These are phyloP conservation scores for Lepilemur ruficaudatus DNA, from an alignment of 2,797 vertebrate genomes.

Conservation along the genomic window DNA sequence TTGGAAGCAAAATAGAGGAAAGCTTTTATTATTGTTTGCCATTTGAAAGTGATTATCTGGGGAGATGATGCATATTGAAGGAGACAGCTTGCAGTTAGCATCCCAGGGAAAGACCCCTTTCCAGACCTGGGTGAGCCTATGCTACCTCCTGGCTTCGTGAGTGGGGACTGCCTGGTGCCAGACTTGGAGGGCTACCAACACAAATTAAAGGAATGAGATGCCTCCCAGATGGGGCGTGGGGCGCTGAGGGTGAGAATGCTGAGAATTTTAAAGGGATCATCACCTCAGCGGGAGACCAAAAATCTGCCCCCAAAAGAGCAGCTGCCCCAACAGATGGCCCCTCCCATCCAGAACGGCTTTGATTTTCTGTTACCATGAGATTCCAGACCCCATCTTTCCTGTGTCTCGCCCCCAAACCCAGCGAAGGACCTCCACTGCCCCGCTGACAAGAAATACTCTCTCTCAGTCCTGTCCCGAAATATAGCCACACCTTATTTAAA, in stretches of 20 bases:
- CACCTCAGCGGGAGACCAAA: slow-evolving; percentile 60
- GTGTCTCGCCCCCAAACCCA: accelerated
- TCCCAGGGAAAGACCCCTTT: slow-evolving; percentile 5
- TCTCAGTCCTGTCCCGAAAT: neutral
- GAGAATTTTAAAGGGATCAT: slow-evolving; percentile 64
- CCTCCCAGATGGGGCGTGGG: neutral
- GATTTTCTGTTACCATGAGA: neutral
- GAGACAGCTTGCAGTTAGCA: slow-evolving; percentile 33
- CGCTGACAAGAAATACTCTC: neutral
- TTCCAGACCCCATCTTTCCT: neutral
- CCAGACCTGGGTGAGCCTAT: slow-evolving; percentile 36
- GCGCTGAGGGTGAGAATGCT: neutral
- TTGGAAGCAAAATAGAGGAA: slow-evolving; percentile 65
- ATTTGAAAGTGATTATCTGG: slow-evolving; percentile 63
- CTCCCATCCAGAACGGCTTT: neutral
- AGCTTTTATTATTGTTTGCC: slow-evolving; percentile 65
- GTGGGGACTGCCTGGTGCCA: slow-evolving; percentile 35
- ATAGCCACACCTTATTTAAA: neutral
- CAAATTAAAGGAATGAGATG: slow-evolving; percentile 49
- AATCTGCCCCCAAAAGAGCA: neutral
- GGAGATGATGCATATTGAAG: neutral
- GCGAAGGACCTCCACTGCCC: neutral
- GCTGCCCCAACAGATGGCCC: slow-evolving; percentile 20
- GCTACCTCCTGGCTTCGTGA: neutral
- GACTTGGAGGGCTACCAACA: slow-evolving; percentile 33